Conservation (phyloP, 1,140 invertebrate genomes). For the Heliconius nattereri region DNA sequence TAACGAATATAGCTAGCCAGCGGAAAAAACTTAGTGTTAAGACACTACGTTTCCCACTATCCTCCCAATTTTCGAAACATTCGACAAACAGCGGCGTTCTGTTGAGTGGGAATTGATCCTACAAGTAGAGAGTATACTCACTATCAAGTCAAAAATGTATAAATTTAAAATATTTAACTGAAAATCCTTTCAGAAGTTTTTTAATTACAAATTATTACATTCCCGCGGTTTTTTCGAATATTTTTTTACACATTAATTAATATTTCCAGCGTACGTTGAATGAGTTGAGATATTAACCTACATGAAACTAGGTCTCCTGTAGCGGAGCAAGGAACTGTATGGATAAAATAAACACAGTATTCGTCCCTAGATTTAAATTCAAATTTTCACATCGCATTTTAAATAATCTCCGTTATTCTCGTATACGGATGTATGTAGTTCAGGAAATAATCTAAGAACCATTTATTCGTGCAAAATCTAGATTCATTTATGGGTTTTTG, state of each 20-base stretch:
- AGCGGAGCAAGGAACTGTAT: constrained; percentile 36
- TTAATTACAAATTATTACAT: not conserved
- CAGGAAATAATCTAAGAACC: not conserved
- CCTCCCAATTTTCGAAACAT: no score
- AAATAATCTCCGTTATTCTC: not conserved
- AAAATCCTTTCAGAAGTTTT: not conserved
- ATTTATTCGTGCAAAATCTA: not conserved
- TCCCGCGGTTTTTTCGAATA: constrained; percentile 2
- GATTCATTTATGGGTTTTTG: no score
- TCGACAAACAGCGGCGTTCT: no score
- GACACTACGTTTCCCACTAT: no score
- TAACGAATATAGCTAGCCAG: no score
- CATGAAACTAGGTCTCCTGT: constrained; percentile 40
- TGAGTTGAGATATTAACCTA: constrained; percentile 35
- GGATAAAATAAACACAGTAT: constrained; percentile 37
- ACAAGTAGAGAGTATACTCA: not conserved
- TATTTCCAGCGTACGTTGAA: constrained; percentile 32
- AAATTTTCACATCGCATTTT: constrained; percentile 4
- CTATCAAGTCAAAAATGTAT: not conserved
- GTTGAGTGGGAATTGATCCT: no score
- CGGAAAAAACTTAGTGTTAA: no score
- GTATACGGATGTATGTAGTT: not conserved
- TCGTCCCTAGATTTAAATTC: constrained; percentile 17
- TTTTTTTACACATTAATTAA: constrained; percentile 36
- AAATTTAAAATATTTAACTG: not conserved